phyloP scores from a whole-genome alignment of 2,888 invertebrate genomes.

The Sthenelais limicola region DNA sequence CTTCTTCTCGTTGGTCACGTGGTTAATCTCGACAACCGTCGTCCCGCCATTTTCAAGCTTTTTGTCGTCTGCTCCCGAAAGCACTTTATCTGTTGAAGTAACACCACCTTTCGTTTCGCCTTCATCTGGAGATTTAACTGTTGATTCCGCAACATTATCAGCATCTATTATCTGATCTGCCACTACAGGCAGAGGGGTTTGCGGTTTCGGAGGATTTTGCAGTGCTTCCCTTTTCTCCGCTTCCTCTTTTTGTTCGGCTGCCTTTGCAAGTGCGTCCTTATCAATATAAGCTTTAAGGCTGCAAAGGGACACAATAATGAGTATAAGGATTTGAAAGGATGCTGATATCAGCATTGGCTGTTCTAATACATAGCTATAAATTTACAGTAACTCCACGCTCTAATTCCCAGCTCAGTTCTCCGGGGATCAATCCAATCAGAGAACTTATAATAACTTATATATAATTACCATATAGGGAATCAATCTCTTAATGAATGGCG shows the following conservation, averaged over 20 bases:
- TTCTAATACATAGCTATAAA: too few species aligned
- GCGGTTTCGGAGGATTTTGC: background rate
- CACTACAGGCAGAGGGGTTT: too few species aligned
- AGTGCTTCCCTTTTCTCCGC: conserved; percentile 2
- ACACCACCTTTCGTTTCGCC: background rate
- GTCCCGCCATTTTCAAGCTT: conserved; percentile 34
- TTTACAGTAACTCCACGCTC: too few species aligned
- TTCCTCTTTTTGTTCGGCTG: background rate
- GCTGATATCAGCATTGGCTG: too few species aligned
- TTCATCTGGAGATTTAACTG: background rate
- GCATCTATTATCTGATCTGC: background rate
- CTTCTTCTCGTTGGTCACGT: conserved; percentile 18
- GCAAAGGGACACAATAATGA: too few species aligned
- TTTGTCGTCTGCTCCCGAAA: background rate
- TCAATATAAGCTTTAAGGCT: conserved; percentile 18
- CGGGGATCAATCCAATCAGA: too few species aligned
- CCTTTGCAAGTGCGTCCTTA: conserved; percentile 9
- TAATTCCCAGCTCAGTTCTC: too few species aligned
- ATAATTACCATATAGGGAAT: too few species aligned
- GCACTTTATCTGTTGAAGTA: background rate
- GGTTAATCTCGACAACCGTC: conserved; percentile 30
- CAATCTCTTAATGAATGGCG: too few species aligned
- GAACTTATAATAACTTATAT: too few species aligned
- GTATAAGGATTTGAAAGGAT: too few species aligned
- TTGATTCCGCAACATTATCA: background rate